These are phyloP conservation scores for Tringa solitaria DNA, from an alignment of 2,113 vertebrate genomes.

Conservation along the genomic window DNA sequence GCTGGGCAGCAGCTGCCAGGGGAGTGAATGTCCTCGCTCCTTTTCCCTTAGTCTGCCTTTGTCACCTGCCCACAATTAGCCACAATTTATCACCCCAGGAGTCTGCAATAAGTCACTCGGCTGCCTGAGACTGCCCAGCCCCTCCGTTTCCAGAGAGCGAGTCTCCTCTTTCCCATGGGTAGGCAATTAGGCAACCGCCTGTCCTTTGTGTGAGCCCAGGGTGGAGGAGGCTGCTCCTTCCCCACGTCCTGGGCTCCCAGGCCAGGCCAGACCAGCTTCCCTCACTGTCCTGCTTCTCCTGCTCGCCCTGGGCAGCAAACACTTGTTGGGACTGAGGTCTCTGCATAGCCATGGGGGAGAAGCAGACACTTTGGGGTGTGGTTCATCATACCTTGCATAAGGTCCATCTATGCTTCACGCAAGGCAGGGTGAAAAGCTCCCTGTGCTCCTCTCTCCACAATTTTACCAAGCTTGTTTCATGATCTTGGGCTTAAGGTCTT, in stretches of 20 bases:
- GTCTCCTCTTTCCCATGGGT: conserved; percentile 24
- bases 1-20: conserved; percentile 51
- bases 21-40: neutral
- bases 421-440: neutral
- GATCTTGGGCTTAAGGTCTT: neutral
- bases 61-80: conserved; percentile 62
- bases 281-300: neutral
- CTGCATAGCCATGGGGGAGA: neutral
- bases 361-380: neutral
- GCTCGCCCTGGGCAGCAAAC: neutral
- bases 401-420: neutral
- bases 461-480: neutral
- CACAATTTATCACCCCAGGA: conserved; percentile 52
- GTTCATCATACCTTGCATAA: neutral
- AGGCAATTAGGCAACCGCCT: neutral
- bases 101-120: conserved; percentile 47
- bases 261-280: neutral
- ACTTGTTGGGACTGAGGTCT: neutral
- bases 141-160: neutral
- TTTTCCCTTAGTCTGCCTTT: conserved; percentile 43
- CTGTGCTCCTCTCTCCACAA: neutral
- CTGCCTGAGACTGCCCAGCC: neutral
- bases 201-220: neutral
- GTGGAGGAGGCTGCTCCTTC: neutral
- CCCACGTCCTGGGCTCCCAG: neutral